These are phyloP conservation scores for Nesospiza acunhae DNA, from an alignment of 2,113 vertebrate species.

Conservation along the genomic window DNA sequence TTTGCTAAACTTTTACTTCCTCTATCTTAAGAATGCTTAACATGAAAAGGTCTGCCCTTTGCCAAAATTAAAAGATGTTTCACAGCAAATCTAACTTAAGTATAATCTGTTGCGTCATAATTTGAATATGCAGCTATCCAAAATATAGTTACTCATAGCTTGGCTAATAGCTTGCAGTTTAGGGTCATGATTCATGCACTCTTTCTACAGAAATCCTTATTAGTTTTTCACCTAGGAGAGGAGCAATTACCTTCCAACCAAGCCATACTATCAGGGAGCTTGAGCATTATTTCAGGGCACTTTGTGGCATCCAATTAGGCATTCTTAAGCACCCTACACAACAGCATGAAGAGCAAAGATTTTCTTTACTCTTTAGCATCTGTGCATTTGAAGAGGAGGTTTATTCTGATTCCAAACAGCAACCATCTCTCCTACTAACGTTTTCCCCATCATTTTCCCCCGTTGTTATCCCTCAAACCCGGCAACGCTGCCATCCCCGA, in stretches of 20 bases:
- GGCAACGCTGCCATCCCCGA: neutral
- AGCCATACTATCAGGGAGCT: neutral
- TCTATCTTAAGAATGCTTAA: neutral
- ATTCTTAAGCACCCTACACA: neutral
- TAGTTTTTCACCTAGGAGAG: neutral
- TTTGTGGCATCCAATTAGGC: neutral
- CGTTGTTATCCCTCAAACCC: neutral
- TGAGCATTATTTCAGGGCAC: neutral
- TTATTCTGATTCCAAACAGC: neutral
- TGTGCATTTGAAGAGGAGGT: neutral
- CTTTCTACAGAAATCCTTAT: neutral
- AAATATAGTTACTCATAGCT: neutral
- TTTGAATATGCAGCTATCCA: neutral
- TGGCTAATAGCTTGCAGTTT: neutral
- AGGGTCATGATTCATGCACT: neutral
- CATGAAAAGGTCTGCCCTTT: neutral
- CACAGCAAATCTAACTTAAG: neutral
- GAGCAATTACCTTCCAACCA: neutral
- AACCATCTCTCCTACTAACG: neutral
- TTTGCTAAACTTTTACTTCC: neutral
- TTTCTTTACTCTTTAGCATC: neutral
- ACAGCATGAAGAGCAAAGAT: neutral
- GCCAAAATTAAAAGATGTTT: neutral
- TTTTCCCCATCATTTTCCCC: neutral
- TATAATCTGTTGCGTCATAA: neutral